These are phyloP conservation scores for Drosophila testacea DNA, from an alignment of 2,888 invertebrate species.

Conservation along the genomic window DNA sequence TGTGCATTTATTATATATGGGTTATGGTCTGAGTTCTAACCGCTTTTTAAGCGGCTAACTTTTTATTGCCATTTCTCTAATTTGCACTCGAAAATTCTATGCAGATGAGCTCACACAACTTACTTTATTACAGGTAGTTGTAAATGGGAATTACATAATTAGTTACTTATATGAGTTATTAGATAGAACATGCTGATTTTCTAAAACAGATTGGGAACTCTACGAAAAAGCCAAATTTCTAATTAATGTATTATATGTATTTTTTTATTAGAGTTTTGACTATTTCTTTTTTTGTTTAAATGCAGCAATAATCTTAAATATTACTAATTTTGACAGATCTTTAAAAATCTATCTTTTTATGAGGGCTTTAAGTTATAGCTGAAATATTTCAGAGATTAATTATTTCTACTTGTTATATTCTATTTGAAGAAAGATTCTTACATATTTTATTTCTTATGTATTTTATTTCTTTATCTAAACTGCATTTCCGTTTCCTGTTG, in stretches of 20 bases:
- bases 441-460: too few relatives aligned
- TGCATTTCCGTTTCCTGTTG: slow-evolving; percentile 32
- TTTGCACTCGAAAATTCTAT: slow-evolving; percentile 34
- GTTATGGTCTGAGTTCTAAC: slow-evolving; percentile 48
- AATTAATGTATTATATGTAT: too few relatives aligned
- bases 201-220: too few relatives aligned
- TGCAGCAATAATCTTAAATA: too few relatives aligned
- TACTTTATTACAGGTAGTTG: neutral
- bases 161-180: neutral
- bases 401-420: neutral
- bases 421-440: neutral
- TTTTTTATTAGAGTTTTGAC: too few relatives aligned
- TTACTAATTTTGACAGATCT: too few relatives aligned
- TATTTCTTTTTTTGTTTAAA: too few relatives aligned
- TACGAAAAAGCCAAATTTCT: too few relatives aligned
- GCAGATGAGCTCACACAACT: slow-evolving; percentile 22
- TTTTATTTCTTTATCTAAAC: neutral
- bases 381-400: neutral
- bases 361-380: too few relatives aligned
- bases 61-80: slow-evolving; percentile 42
- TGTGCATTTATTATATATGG: slow-evolving; percentile 62
- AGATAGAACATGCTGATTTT: too few relatives aligned
- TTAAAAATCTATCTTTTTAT: too few relatives aligned
- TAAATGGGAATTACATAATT: neutral
- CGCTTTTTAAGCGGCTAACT: slow-evolving; percentile 28